Percentiles rank a stretch among this genome's conserved stretches.
phyloP scores from a whole-genome alignment of 92 coral and sea anemone genomes.

The Parazoanthus swiftii region DNA sequence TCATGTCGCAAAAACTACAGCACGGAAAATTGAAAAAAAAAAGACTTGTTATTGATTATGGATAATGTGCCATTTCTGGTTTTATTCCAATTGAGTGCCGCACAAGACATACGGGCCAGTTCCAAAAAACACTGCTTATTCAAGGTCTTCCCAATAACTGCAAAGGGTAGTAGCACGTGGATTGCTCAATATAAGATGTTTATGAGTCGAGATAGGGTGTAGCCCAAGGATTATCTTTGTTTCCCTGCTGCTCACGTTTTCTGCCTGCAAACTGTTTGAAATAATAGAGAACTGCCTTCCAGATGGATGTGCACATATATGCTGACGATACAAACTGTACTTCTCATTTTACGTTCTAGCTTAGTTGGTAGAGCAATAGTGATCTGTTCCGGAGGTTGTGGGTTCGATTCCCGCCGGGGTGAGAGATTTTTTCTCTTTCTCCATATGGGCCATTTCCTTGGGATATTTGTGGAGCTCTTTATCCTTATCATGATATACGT shows the following conservation, averaged over 20 bases:
- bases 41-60: slow-evolving; percentile 29
- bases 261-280: neutral
- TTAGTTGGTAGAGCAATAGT: too few relatives aligned
- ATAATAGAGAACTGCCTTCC: neutral
- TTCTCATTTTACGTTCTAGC: too few relatives aligned
- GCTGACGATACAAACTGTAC: neutral
- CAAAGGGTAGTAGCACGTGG: neutral
- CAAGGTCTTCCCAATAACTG: slow-evolving; percentile 12
- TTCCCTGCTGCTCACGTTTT: neutral
- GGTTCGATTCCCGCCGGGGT: too few relatives aligned
- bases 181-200: neutral
- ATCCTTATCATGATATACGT: too few relatives aligned
- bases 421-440: too few relatives aligned
- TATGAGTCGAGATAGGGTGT: slow-evolving; percentile 7
- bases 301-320: too few relatives aligned
- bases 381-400: too few relatives aligned
- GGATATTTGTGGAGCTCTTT: too few relatives aligned
- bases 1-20: slow-evolving; percentile 15
- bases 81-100: too few relatives aligned
- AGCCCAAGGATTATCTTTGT: slow-evolving; percentile 30
- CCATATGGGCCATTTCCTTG: too few relatives aligned
- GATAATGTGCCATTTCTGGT: neutral
- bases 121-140: slow-evolving; percentile 6
- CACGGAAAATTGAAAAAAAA: neutral
- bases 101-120: slow-evolving; percentile 2